Percentiles rank a stretch among this genome's conserved stretches.
Conservation (phyloP, 2,888 invertebrate species). For the Tenodera sinensis region DNA sequence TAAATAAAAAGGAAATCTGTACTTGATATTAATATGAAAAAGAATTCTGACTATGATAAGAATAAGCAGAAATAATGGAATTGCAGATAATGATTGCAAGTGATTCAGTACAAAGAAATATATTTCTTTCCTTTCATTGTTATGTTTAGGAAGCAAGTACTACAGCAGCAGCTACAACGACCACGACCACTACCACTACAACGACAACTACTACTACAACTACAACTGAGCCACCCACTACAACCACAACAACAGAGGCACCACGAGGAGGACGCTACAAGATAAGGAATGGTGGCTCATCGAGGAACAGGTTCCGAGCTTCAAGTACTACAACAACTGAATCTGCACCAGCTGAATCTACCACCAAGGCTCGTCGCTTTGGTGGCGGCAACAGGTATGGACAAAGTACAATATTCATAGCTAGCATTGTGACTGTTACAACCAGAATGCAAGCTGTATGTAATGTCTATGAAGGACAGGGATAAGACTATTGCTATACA, state of each 20-base stretch:
- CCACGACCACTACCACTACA: slow-evolving; percentile 50
- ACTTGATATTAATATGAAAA: too few relatives aligned
- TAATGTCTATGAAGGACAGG: too few relatives aligned
- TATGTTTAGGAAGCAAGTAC: slow-evolving; percentile 1
- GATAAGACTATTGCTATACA: too few relatives aligned
- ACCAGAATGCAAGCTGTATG: too few relatives aligned
- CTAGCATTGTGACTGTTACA: too few relatives aligned
- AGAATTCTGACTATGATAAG: too few relatives aligned
- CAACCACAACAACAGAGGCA: slow-evolving; percentile 30
- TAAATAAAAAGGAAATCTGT: too few relatives aligned
- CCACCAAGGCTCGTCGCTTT: slow-evolving; percentile 23
- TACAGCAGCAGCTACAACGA: slow-evolving; percentile 44
- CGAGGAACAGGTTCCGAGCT: slow-evolving; percentile 17
- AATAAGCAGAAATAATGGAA: too few relatives aligned
- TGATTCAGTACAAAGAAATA: too few relatives aligned
- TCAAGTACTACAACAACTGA: slow-evolving; percentile 41
- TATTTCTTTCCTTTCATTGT: background rate
- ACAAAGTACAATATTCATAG: too few relatives aligned
- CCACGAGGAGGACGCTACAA: slow-evolving; percentile 22
- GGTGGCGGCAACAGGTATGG: slow-evolving; percentile 30
- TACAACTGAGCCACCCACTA: slow-evolving; percentile 33
- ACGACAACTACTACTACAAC: slow-evolving; percentile 49
- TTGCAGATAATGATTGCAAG: too few relatives aligned
- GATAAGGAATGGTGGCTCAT: background rate
- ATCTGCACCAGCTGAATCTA: slow-evolving; percentile 38